phyloP scores from a whole-genome alignment of 1,140 invertebrate genomes.

The Helicoverpa zea region DNA sequence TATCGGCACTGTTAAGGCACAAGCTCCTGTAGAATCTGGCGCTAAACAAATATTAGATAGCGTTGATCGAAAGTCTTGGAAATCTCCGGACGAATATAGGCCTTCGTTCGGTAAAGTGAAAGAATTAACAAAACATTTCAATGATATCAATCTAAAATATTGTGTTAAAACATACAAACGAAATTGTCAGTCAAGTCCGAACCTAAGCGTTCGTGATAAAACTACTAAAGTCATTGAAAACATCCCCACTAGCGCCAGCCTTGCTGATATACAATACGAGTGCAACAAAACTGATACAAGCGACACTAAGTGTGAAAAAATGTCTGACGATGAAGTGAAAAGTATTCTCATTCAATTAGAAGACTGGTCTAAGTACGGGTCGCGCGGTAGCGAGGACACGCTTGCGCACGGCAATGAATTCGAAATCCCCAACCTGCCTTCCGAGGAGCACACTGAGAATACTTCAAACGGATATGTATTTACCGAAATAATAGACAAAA shows the following conservation, averaged over 20 bases:
- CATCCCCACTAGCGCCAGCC: slow-evolving; percentile 74
- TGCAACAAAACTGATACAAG: slow-evolving; percentile 71
- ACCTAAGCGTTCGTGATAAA: slow-evolving; percentile 72
- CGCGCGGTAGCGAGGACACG: slow-evolving; percentile 80
- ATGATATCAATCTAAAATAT: slow-evolving; percentile 82
- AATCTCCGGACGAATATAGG: slow-evolving; percentile 88
- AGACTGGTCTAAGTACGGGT: slow-evolving; percentile 87
- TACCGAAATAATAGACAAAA: slow-evolving; percentile 77
- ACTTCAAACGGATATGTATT: slow-evolving; percentile 66
- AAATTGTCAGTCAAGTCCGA: slow-evolving; percentile 84
- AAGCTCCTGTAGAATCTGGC: slow-evolving; percentile 60
- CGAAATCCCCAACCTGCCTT: slow-evolving; percentile 77
- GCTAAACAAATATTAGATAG: slow-evolving; percentile 70
- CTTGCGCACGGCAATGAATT: slow-evolving; percentile 82
- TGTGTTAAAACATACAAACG: slow-evolving; percentile 81
- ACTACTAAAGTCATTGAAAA: slow-evolving; percentile 60
- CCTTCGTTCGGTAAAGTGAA: slow-evolving; percentile 89
- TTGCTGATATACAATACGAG: slow-evolving; percentile 79
- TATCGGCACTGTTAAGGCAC: slow-evolving; percentile 47
- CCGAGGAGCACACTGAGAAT: slow-evolving; percentile 74
- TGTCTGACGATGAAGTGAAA: slow-evolving; percentile 87
- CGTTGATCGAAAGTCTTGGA: slow-evolving; percentile 88
- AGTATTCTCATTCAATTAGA: slow-evolving; percentile 88
- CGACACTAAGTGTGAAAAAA: slow-evolving; percentile 70
- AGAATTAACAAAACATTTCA: slow-evolving; percentile 89